Conservation (phyloP, 2,888 invertebrate species). For the Megamerina dolium region DNA sequence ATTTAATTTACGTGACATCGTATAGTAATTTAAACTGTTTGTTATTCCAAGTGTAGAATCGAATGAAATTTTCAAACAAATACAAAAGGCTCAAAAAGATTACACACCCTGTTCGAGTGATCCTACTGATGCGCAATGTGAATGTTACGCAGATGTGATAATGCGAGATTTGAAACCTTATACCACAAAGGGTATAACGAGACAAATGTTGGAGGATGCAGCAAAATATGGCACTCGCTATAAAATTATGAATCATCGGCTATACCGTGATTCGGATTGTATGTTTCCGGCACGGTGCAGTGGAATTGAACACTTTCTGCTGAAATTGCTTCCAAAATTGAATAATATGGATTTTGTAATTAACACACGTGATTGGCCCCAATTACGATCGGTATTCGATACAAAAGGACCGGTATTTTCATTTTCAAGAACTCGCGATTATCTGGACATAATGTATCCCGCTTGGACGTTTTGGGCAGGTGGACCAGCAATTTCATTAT, state of each 20-base stretch:
- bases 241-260: conserved; percentile 71
- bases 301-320: conserved; percentile 84
- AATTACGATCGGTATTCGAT: conserved; percentile 51
- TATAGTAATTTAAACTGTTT: background rate
- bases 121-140: conserved; percentile 52
- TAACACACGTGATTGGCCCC: conserved; percentile 92
- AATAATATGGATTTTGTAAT: conserved; percentile 80
- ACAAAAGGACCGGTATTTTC: conserved; percentile 72
- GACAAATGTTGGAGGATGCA: conserved; percentile 59
- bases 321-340: conserved; percentile 61
- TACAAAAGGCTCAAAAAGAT: conserved; percentile 51
- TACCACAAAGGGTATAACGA: conserved; percentile 61
- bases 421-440: conserved; percentile 81
- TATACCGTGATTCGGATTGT: conserved; percentile 79
- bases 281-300: conserved; percentile 89
- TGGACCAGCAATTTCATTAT: conserved; percentile 89
- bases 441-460: conserved; percentile 89
- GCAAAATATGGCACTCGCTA: conserved; percentile 64
- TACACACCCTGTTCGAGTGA: conserved; percentile 55
- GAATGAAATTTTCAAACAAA: conserved; percentile 45
- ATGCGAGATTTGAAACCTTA: conserved; percentile 65
- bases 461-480: conserved; percentile 99
- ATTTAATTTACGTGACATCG: too few relatives aligned
- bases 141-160: conserved; percentile 61
- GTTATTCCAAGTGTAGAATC: conserved; percentile 19